A percentile compares a stretch with the other conserved stretches of the same genome.
These are phyloP conservation scores for Stegophylla sp. DNA, from an alignment of 2,888 invertebrate species.

Conservation along the genomic window DNA sequence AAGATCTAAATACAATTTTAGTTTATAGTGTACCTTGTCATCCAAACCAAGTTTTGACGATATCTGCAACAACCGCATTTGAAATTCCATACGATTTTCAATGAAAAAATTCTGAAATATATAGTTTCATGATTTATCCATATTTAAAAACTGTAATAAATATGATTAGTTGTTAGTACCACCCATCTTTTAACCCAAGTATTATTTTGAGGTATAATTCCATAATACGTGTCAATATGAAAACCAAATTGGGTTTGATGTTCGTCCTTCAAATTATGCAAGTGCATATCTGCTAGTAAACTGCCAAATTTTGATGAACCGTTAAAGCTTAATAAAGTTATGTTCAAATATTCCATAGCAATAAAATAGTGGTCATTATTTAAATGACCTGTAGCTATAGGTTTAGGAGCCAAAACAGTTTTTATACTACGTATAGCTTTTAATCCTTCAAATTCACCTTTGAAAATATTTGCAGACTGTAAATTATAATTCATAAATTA, in stretches of 20 bases:
- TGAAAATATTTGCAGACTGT: conserved; percentile 68
- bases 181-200: conserved; percentile 69
- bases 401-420: conserved; percentile 67
- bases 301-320: conserved; percentile 65
- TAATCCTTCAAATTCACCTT: conserved; percentile 68
- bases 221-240: conserved; percentile 69
- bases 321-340: conserved; percentile 63
- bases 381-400: conserved; percentile 65
- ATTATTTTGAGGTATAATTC: conserved; percentile 68
- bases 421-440: conserved; percentile 66
- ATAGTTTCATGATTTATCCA: conserved; percentile 18
- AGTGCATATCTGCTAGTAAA: conserved; percentile 68
- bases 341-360: conserved; percentile 68
- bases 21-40: neutral
- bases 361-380: conserved; percentile 65
- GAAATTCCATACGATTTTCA: conserved; percentile 66
- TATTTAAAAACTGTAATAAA: neutral
- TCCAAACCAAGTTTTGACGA: conserved; percentile 47
- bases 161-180: conserved; percentile 64
- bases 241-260: conserved; percentile 68
- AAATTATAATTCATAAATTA: conserved; percentile 59
- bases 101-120: conserved; percentile 66
- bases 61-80: conserved; percentile 65
- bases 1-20: neutral
- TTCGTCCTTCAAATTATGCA: conserved; percentile 65